These are phyloP conservation scores for Nannospalax galili DNA, from an alignment of 2,113 vertebrate genomes.

Conservation along the genomic window DNA sequence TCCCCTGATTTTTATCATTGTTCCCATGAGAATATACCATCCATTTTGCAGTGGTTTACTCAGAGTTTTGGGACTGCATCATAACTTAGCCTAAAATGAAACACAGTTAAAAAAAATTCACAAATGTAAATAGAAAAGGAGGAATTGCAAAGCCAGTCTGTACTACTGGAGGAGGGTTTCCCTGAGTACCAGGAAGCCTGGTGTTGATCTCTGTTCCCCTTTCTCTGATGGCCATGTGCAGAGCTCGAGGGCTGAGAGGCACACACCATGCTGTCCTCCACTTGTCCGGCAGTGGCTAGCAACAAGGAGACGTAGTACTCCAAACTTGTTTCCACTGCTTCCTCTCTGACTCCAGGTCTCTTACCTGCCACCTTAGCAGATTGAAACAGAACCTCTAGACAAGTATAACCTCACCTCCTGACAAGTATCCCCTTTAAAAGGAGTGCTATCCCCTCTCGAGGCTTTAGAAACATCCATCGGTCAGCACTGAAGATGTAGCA, in stretches of 20 bases:
- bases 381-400: not conserved
- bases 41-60: not conserved
- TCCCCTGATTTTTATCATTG: conserved; percentile 54
- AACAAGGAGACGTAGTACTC: not conserved
- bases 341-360: not conserved
- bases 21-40: conserved; percentile 58
- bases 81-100: not conserved
- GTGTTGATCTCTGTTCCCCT: too few species aligned
- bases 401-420: not conserved
- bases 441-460: not conserved
- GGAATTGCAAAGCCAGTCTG: not conserved
- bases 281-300: not conserved
- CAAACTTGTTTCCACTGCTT: too few species aligned
- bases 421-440: not conserved
- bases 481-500: not conserved
- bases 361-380: not conserved
- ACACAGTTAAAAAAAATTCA: not conserved
- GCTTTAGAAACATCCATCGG: not conserved
- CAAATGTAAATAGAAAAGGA: not conserved
- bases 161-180: too few species aligned
- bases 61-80: not conserved
- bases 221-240: not conserved
- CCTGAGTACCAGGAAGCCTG: not conserved
- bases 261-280: accelerated
- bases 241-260: not conserved